phyloP scores from a whole-genome alignment of 2,113 vertebrate species.

The Nothocercus julius region DNA sequence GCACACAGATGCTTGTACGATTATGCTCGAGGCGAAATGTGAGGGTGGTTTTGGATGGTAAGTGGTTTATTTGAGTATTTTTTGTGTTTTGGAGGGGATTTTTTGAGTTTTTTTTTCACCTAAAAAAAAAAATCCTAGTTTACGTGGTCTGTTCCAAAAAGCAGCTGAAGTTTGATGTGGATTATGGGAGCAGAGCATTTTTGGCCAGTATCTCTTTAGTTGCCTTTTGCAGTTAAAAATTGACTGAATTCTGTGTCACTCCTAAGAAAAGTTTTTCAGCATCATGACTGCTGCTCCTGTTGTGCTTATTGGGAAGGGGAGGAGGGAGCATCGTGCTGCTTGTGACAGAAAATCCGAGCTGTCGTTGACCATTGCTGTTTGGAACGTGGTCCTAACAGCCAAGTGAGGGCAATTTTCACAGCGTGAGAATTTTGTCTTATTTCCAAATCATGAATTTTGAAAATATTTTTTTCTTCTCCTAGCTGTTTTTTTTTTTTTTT shows the following conservation, averaged over 20 bases:
- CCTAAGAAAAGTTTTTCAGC: neutral
- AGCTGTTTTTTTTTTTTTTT: neutral
- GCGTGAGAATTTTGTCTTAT: neutral
- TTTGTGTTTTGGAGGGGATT: fast-evolving
- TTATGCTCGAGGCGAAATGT: neutral
- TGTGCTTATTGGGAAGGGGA: neutral
- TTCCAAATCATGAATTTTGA: neutral
- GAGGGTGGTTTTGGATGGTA: neutral
- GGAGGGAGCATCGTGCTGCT: neutral
- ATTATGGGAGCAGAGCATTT: neutral
- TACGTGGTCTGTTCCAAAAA: neutral
- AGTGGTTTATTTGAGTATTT: neutral
- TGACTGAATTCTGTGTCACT: neutral
- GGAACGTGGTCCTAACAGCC: neutral
- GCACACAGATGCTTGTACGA: neutral
- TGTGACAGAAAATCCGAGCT: neutral
- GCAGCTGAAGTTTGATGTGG: neutral
- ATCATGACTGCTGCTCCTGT: neutral
- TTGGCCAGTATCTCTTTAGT: neutral
- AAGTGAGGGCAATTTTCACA: neutral
- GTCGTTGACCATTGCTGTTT: neutral
- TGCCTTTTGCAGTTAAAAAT: neutral
- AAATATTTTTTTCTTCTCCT: neutral
- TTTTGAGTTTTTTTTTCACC: neutral
- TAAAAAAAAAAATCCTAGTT: neutral